phyloP scores from a whole-genome alignment of 2,888 invertebrate genomes.

The Pachymerium ferrugineum region DNA sequence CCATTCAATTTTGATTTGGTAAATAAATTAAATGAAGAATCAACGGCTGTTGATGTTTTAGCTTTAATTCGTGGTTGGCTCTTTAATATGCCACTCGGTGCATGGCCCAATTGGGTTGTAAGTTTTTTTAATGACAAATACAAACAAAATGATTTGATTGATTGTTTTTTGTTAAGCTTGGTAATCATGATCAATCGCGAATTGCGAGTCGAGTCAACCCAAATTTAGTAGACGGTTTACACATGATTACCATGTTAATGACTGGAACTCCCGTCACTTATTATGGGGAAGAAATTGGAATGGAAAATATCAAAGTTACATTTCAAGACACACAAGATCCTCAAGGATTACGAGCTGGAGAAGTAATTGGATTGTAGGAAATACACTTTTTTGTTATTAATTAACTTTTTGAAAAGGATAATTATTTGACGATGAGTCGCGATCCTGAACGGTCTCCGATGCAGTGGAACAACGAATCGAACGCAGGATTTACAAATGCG shows the following conservation, averaged over 20 bases:
- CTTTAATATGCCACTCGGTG: not conserved
- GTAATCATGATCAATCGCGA: conserved; percentile 43
- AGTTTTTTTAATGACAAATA: not conserved
- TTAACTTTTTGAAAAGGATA: not conserved
- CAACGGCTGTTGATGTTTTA: not conserved
- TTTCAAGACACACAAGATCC: not conserved
- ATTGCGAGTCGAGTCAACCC: conserved; percentile 55
- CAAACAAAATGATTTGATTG: not conserved
- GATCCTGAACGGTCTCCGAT: conserved; percentile 62
- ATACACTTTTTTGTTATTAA: not conserved
- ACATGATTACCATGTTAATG: conserved; percentile 71
- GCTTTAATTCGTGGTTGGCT: not conserved
- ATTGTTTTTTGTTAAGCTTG: not conserved
- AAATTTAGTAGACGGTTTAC: conserved; percentile 64
- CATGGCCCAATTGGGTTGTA: conserved; percentile 27
- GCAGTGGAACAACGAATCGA: conserved; percentile 63
- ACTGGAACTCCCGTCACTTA: conserved; percentile 60
- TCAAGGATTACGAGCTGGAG: not conserved
- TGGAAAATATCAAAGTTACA: not conserved
- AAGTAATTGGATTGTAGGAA: not conserved
- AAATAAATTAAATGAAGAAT: conserved; percentile 43
- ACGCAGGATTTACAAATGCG: conserved; percentile 47
- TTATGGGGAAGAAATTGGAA: conserved; percentile 35
- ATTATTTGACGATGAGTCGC: too few species aligned
- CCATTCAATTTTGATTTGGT: conserved; percentile 74